These are phyloP conservation scores for Unio delphinus DNA, from an alignment of 2,888 invertebrate genomes.

Conservation along the genomic window DNA sequence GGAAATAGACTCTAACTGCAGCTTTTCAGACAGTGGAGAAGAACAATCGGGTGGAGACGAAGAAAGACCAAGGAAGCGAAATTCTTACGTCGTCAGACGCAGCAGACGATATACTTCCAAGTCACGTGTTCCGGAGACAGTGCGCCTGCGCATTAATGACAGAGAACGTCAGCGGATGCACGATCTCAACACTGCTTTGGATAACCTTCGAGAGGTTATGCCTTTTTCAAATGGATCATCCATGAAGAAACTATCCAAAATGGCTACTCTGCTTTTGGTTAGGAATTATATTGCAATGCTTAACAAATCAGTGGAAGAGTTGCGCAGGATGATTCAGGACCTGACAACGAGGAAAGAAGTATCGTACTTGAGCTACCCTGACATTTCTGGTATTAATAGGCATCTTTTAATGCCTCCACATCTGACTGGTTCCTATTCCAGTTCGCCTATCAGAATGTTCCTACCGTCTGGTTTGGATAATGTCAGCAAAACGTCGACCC, in stretches of 20 bases:
- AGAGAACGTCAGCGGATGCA: constrained; percentile 69
- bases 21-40: constrained; percentile 19
- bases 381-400: no score
- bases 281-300: constrained; percentile 68
- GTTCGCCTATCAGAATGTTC: neutral
- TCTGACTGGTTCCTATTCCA: neutral
- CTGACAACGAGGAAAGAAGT: constrained; percentile 31
- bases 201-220: constrained; percentile 65
- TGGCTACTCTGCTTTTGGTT: constrained; percentile 67
- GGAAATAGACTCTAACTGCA: constrained; percentile 13
- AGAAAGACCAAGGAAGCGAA: constrained; percentile 6
- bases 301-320: constrained; percentile 65
- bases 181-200: constrained; percentile 67
- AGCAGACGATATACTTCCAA: constrained; percentile 22
- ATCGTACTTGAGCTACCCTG: neutral
- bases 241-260: constrained; percentile 70
- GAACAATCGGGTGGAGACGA: constrained; percentile 3
- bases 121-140: constrained; percentile 55
- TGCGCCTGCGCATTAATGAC: constrained; percentile 66
- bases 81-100: constrained; percentile 22
- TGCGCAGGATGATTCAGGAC: constrained; percentile 61
- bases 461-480: neutral
- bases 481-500: constrained; percentile 1
- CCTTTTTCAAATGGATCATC: constrained; percentile 67
- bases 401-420: no score